phyloP scores from a whole-genome alignment of 2,888 invertebrate genomes.

The Eubasilissa splendida region DNA sequence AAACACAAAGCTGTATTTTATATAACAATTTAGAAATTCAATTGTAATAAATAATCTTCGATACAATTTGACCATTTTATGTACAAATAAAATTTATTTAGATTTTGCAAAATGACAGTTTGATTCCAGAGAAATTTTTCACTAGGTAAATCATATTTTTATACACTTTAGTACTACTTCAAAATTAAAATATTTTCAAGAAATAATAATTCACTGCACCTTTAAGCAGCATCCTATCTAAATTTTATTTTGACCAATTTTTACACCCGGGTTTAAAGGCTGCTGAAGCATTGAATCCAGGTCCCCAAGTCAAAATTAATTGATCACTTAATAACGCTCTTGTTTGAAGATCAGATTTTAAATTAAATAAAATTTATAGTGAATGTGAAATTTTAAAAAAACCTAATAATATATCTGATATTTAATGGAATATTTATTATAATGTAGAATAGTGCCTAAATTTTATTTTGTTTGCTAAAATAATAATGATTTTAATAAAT shows the following conservation, averaged over 20 bases:
- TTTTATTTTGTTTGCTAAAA: too few relatives aligned
- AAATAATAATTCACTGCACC: too few relatives aligned
- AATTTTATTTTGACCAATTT: too few relatives aligned
- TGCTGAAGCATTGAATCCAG: too few relatives aligned
- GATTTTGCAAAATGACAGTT: slow-evolving; percentile 16
- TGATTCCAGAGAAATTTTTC: slow-evolving; percentile 8
- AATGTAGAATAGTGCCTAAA: neutral
- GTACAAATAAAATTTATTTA: slow-evolving; percentile 29
- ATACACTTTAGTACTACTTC: slow-evolving; percentile 1
- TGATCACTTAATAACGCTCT: neutral
- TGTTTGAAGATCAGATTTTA: neutral
- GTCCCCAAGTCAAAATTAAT: too few relatives aligned
- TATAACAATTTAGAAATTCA: slow-evolving; percentile 12
- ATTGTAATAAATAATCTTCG: slow-evolving; percentile 1
- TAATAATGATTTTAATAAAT: too few relatives aligned
- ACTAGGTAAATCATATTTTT: slow-evolving; percentile 4
- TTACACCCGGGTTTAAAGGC: too few relatives aligned
- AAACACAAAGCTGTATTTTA: neutral
- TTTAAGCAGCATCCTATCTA: too few relatives aligned
- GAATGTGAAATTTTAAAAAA: neutral
- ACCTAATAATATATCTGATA: neutral
- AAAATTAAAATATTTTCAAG: neutral
- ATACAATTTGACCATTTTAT: slow-evolving; percentile 23
- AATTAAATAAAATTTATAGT: neutral
- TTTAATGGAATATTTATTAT: neutral